Base-by-base conservation (phyloP, 2,797 vertebrate genomes). In the Paratrypauchen microcephalus region DNA sequence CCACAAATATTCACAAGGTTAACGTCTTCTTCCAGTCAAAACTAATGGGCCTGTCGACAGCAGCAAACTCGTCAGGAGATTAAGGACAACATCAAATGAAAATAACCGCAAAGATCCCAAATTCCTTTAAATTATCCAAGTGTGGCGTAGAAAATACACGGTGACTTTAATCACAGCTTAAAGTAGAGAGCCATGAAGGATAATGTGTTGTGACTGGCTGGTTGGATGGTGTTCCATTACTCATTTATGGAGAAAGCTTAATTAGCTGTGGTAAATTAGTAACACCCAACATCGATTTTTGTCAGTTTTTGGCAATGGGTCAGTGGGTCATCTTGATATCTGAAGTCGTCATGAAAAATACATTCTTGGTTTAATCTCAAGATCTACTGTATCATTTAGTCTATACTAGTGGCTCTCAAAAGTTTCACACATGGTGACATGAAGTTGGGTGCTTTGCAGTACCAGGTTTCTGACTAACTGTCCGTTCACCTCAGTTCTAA, bases 31-130 rank as follows among this genome's bases (percentile, higher is more conserved):
- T 70, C 65, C 75, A 70, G 72, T 69, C 69, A 63, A 58, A 74
- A 68, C 63, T 80, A 79, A 82, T 73, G 75, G 84, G 73, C 78
- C 64, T 36, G 54, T 59, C 39, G 70, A 71, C 3, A 58, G 71
- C 71, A 64, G 60, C 47, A 73, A 78, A 84, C 74, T 83, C 69
- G 72, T 76, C 67, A 72, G 64, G 66, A 78, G 83, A 80, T 82
- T 68, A 77, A 81, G 68, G 6, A 21, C 50, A 66, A 83, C 79
- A 77, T 84, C 64, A 79, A 83, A 80, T 15, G 6, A 71, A 67
- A 66, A 68, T 66, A 4, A 77, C 65, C 41, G 26, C 60, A 72
- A 72, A 76, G 70, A 66, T 47, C 23, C 30, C 1, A 39, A 76
- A 74, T 68, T 74, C 50, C 39, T 64, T 57, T 21, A 65, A 66